Conservation (phyloP, 2,797 vertebrate species). For the Allobates femoralis region DNA sequence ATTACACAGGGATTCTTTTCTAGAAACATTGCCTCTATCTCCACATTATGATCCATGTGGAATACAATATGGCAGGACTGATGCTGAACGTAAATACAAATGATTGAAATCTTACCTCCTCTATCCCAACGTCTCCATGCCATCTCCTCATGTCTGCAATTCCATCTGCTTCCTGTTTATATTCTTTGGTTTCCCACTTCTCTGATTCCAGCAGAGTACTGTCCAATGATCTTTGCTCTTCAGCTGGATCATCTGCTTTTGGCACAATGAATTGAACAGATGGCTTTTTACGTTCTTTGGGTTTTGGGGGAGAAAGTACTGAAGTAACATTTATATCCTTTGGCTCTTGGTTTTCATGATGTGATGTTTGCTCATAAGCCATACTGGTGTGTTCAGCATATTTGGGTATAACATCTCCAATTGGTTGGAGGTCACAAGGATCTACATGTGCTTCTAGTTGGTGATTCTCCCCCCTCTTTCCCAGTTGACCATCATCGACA, state of each 20-base stretch:
- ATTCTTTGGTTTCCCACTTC: background rate
- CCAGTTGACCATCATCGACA: background rate
- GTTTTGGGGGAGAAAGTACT: background rate
- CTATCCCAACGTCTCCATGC: background rate
- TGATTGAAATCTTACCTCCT: conserved; percentile 11
- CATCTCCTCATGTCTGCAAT: background rate
- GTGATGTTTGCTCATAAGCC: background rate
- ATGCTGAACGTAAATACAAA: background rate
- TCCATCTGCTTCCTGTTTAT: background rate
- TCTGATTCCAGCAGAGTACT: background rate
- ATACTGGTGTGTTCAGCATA: background rate
- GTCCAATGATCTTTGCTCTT: background rate
- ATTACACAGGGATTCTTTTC: too few species aligned
- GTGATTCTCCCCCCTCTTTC: background rate
- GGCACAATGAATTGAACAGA: background rate
- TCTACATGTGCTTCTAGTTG: background rate
- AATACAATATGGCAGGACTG: background rate
- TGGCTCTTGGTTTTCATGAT: background rate
- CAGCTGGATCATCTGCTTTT: background rate
- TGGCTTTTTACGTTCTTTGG: conserved; percentile 17
- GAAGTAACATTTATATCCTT: background rate
- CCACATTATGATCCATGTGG: background rate
- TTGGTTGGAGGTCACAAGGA: too few species aligned
- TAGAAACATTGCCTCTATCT: background rate
- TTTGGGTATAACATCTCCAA: background rate